A percentile compares a stretch with the other conserved stretches of the same genome.
phyloP scores from a whole-genome alignment of 2,888 invertebrate species.

The Eupeodes luniger region DNA sequence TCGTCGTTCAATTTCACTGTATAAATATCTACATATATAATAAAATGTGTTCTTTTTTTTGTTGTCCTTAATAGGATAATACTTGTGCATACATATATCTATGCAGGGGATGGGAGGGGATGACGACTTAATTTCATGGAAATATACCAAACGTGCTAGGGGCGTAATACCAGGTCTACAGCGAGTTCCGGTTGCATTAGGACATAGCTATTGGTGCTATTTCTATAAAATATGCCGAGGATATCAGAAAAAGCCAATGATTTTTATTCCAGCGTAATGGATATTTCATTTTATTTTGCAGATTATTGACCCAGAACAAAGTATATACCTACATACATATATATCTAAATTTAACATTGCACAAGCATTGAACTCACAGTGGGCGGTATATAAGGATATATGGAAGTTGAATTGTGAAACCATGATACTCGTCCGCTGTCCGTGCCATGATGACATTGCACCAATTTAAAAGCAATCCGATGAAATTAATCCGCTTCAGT shows the following conservation, averaged over 20 bases:
- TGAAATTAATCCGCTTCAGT: conserved; percentile 57
- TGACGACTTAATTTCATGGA: conserved; percentile 43
- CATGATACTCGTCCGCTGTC: background rate
- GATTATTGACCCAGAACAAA: conserved; percentile 17
- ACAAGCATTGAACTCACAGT: background rate
- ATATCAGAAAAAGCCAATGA: conserved; percentile 55
- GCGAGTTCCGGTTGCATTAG: conserved; percentile 45
- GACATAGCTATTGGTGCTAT: conserved; percentile 2
- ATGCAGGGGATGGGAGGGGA: background rate
- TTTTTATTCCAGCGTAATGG: conserved; percentile 61
- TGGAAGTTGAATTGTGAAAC: background rate
- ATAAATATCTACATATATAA: background rate
- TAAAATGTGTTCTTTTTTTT: conserved; percentile 31
- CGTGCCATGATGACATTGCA: conserved; percentile 49
- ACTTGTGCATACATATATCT: conserved; percentile 37
- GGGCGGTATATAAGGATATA: background rate
- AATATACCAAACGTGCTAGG: conserved; percentile 41
- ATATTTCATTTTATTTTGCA: conserved; percentile 66
- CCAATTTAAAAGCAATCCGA: conserved; percentile 45
- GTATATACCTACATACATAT: background rate
- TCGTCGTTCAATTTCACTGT: background rate
- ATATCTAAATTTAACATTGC: no score
- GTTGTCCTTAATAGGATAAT: conserved; percentile 46
- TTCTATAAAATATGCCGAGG: conserved; percentile 59
- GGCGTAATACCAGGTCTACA: conserved; percentile 37